Evolutionary conservation across 2,888 invertebrate species (phyloP).

Genomic region (Drosophila formosana): DNA sequence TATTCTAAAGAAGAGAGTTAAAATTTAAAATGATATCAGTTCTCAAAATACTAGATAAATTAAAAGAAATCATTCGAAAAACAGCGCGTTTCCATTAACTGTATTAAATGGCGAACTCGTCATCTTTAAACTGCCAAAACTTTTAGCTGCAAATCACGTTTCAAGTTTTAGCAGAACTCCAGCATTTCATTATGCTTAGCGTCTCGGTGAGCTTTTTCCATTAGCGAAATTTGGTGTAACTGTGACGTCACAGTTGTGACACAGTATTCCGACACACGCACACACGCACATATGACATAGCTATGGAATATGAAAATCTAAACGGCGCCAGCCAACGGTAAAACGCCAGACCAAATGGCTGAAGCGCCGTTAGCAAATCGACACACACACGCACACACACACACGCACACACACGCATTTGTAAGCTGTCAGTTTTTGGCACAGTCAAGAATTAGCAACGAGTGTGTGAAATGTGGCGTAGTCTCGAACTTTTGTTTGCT

Average conservation of each 20-base stretch:
- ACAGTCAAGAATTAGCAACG: slow-evolving; percentile 39
- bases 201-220: slow-evolving; percentile 1
- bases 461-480: slow-evolving; percentile 46
- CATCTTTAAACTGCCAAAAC: neutral
- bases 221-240: slow-evolving; percentile 3
- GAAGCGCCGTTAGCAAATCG: slow-evolving; percentile 42
- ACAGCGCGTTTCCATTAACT: too few relatives aligned
- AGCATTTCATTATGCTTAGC: slow-evolving; percentile 3
- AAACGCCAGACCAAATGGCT: slow-evolving; percentile 53
- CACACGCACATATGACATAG: neutral
- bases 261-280: slow-evolving; percentile 16
- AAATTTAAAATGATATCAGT: too few relatives aligned
- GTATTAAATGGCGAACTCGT: too few relatives aligned
- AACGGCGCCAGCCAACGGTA: slow-evolving; percentile 49
- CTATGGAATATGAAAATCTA: slow-evolving; percentile 29
- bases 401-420: slow-evolving; percentile 12
- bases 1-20: too few relatives aligned
- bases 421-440: slow-evolving; percentile 41
- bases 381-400: slow-evolving; percentile 11
- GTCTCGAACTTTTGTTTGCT: slow-evolving; percentile 23
- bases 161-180: neutral
- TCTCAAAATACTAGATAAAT: too few relatives aligned
- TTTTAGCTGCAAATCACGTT: neutral
- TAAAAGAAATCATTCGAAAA: too few relatives aligned
- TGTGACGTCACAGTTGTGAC: slow-evolving; percentile 42